These are phyloP conservation scores for Brachionus sp. DNA, from an alignment of 1,140 invertebrate species.

Conservation along the genomic window DNA sequence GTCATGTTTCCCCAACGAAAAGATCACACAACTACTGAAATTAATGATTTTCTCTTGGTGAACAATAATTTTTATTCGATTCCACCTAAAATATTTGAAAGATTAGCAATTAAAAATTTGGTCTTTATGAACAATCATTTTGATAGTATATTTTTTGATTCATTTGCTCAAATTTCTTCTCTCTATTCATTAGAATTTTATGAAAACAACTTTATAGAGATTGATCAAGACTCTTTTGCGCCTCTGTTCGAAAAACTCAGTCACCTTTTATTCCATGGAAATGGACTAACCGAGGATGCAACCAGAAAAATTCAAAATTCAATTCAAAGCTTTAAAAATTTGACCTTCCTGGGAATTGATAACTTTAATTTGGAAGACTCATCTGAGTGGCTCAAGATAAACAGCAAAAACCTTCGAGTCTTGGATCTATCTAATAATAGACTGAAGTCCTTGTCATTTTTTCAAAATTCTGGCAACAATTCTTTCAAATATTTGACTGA, in stretches of 20 bases:
- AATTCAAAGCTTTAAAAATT: not conserved
- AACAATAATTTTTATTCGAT: not conserved
- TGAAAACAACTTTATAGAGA: not conserved
- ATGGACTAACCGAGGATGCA: not conserved
- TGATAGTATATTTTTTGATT: not conserved
- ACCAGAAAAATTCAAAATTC: not conserved
- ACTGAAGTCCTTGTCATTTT: not conserved
- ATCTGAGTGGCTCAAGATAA: not conserved
- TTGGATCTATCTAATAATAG: not conserved
- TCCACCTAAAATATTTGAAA: not conserved
- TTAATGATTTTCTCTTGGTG: not conserved
- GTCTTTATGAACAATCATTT: not conserved
- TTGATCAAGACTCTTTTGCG: conserved; percentile 8
- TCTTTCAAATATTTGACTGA: not conserved
- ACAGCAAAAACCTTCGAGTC: not conserved
- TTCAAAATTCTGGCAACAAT: not conserved
- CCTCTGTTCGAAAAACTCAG: not conserved
- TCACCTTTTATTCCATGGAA: not conserved
- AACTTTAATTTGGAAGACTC: not conserved
- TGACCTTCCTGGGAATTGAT: not conserved
- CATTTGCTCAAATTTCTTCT: not conserved
- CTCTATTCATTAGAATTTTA: not conserved
- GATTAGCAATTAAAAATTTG: not conserved
- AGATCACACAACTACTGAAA: not conserved
- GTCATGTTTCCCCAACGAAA: not conserved